Base-by-base conservation (phyloP, 2,797 vertebrate species). In the Amniataba percoides region DNA sequence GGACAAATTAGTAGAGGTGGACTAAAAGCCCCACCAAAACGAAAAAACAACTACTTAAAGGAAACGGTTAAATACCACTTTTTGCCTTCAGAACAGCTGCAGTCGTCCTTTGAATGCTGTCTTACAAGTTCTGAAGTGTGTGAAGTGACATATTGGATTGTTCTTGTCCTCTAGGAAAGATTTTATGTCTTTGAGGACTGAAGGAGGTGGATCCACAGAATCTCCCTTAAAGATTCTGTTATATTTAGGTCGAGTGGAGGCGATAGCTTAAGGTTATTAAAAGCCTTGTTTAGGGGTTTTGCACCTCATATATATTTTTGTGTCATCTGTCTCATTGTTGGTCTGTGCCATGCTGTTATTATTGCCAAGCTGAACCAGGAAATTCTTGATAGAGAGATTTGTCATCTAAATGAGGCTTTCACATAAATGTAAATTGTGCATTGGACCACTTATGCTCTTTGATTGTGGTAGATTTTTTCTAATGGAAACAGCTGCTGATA, bases 141-240 rank as follows among this genome's bases (percentile, higher is more conserved):
- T 74, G 42, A 76, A 71, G 71, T 40, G 43, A 19, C 67, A 79
- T 81, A 75, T 87, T 88, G 68, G 67, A 86, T 83, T 74, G 71
- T 84, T 80, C 51, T 71, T 71, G 55, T 81, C 61, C 66, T 83
- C 49, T 23, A 67, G 27, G 51, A 78, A 71, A 64, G 42, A 80
- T 62, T 75, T 60, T 13, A 63, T 27, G 59, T 67, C 5, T 84
- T 80, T 77, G 34, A 78, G 56, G 43, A 21, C 76, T 73, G 71
- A 81, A 48, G 66, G 80, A 63, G 60, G 71, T 68, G 48, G 53
- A 73, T 74, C 68, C 27, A 62, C 62, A 56, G 21, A 75, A 58
- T 64, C 49, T 63, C 62, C 23, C 36, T 36, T 45, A 27, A 77
- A 64, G 52, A 80, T 76, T 62, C 13, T 39, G 66, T 69, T 79